Conservation (phyloP, 2,888 invertebrate species). For the Neelides folsomi region DNA sequence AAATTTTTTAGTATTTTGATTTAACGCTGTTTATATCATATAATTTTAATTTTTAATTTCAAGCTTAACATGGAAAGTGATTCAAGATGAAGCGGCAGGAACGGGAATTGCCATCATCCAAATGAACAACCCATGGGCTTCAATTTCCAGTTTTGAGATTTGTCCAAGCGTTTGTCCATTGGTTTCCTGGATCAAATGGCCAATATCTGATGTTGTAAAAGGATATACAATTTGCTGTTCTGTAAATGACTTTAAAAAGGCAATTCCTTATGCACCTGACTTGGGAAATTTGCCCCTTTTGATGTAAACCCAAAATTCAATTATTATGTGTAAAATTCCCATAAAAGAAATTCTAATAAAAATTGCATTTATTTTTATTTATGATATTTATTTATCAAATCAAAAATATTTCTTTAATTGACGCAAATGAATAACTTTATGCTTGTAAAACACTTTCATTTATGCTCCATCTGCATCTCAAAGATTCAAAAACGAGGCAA, state of each 20-base stretch:
- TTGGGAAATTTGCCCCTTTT: too few relatives aligned
- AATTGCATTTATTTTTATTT: too few relatives aligned
- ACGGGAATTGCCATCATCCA: conserved; percentile 49
- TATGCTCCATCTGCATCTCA: too few relatives aligned
- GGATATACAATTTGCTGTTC: conserved; percentile 53
- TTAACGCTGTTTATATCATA: neutral
- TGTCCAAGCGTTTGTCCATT: conserved; percentile 42
- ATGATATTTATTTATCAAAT: too few relatives aligned
- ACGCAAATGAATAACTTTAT: too few relatives aligned
- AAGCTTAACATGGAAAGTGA: conserved; percentile 39
- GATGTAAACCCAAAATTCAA: too few relatives aligned
- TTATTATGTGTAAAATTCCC: too few relatives aligned
- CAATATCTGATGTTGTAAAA: conserved; percentile 40
- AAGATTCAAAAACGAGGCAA: too few relatives aligned
- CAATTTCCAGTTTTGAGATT: conserved; percentile 22
- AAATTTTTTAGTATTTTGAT: neutral
- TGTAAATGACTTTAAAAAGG: conserved; percentile 45
- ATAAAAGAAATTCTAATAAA: too few relatives aligned
- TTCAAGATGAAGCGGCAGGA: conserved; percentile 43
- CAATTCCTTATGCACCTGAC: conserved; percentile 44
- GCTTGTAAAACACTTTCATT: too few relatives aligned
- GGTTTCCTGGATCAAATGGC: conserved; percentile 47
- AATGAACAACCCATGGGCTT: conserved; percentile 49
- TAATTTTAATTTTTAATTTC: neutral
- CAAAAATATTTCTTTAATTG: too few relatives aligned